Evolutionary conservation across 2,797 vertebrate genomes (phyloP).

Genomic region (Todus mexicanus): DNA sequence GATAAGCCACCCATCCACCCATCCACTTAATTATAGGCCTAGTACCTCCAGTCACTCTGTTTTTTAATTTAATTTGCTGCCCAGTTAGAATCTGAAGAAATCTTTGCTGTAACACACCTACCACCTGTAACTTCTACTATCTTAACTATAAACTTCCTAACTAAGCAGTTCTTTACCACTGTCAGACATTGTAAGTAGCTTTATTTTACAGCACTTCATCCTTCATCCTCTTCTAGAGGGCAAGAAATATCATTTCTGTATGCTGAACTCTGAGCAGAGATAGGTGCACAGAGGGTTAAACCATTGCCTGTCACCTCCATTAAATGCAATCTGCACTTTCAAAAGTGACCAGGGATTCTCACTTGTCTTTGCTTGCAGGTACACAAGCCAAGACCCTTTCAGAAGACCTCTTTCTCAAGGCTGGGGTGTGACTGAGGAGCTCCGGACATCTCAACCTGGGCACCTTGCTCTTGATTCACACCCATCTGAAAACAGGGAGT

Average conservation of each 20-base stretch:
- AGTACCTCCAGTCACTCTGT: conserved; percentile 8
- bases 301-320: neutral
- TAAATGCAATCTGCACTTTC: neutral
- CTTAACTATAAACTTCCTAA: neutral
- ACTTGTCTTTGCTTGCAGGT: neutral
- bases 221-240: neutral
- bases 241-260: neutral
- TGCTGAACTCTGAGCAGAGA: neutral
- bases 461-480: neutral
- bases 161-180: neutral
- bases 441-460: neutral
- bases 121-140: neutral
- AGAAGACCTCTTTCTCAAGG: neutral
- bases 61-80: conserved; percentile 43
- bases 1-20: conserved; percentile 56
- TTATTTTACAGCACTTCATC: neutral
- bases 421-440: neutral
- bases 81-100: conserved; percentile 28
- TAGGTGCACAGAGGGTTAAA: neutral
- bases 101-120: conserved; percentile 15
- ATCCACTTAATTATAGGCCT: conserved; percentile 54
- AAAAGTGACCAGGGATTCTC: neutral
- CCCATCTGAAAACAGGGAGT: neutral
- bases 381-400: neutral
- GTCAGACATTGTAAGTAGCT: neutral